Conservation (phyloP, 37 sponge, comb jelly and placozoan species). For the Amphimedon queenslandica region DNA sequence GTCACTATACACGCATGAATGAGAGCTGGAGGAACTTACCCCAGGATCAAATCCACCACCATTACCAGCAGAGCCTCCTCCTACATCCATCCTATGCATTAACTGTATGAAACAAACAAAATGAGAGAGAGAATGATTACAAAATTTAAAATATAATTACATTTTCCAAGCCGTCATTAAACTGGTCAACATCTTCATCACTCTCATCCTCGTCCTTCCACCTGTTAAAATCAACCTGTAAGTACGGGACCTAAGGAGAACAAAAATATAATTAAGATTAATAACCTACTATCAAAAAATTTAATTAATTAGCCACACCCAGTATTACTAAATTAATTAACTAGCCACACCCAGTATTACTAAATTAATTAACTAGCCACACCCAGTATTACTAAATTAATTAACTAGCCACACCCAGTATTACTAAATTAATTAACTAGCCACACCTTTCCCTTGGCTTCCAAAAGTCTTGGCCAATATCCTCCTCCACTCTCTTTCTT, state of each 20-base stretch:
- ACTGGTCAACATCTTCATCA: constrained; percentile 54
- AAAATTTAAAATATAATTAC: constrained; percentile 4
- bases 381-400: too few species aligned
- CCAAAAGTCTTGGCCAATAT: constrained; percentile 66
- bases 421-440: too few species aligned
- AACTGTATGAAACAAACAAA: constrained; percentile 13
- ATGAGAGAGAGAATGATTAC: not conserved
- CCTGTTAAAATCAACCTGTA: constrained; percentile 70
- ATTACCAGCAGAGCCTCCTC: not conserved
- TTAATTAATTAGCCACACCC: too few species aligned
- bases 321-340: too few species aligned
- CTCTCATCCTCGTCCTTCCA: constrained; percentile 94
- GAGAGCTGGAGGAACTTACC: too few species aligned
- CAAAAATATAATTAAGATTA: too few species aligned
- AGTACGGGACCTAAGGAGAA: constrained; percentile 28
- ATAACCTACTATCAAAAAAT: too few species aligned
- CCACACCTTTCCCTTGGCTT: not conserved
- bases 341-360: too few species aligned
- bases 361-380: too few species aligned
- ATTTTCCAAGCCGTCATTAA: constrained; percentile 19
- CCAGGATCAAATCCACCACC: not conserved
- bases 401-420: too few species aligned
- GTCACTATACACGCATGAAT: too few species aligned
- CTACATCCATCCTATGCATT: constrained; percentile 68
- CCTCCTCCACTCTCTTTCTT: constrained; percentile 80